A percentile compares a stretch with the other conserved stretches of the same genome.
These are phyloP conservation scores for Carollia perspicillata DNA, from an alignment of 2,113 vertebrate genomes.

Conservation along the genomic window DNA sequence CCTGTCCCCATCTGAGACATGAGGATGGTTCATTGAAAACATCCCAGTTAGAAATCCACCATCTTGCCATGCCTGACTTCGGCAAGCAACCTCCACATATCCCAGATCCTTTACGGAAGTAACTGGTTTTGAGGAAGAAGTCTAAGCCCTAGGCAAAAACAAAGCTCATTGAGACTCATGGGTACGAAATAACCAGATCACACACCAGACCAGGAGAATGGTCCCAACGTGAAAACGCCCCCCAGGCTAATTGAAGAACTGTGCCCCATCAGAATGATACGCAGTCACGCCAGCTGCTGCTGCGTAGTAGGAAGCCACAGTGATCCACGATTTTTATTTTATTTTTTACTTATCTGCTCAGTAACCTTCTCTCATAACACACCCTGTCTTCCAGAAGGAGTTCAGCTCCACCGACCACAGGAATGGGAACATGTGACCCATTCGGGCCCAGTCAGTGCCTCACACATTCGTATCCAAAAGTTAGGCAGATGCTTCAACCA, in stretches of 20 bases:
- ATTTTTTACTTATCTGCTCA: background rate
- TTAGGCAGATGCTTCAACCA: background rate
- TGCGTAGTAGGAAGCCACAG: background rate
- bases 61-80: background rate
- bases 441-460: background rate
- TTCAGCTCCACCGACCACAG: background rate
- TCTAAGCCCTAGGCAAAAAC: background rate
- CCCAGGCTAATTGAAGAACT: background rate
- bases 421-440: background rate
- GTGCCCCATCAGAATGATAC: background rate
- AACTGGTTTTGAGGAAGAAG: background rate
- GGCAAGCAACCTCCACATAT: background rate
- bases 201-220: background rate
- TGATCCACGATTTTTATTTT: background rate
- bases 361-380: background rate
- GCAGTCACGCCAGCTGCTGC: background rate
- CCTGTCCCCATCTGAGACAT: conserved; percentile 3
- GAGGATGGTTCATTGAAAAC: conserved; percentile 21
- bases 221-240: background rate
- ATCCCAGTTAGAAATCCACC: background rate
- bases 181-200: background rate
- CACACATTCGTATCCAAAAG: background rate
- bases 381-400: background rate
- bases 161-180: background rate
- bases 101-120: background rate